A percentile compares a stretch with the other conserved stretches of the same genome.
These are phyloP conservation scores for Morpho achilles DNA, from an alignment of 2,888 invertebrate species.

Conservation along the genomic window DNA sequence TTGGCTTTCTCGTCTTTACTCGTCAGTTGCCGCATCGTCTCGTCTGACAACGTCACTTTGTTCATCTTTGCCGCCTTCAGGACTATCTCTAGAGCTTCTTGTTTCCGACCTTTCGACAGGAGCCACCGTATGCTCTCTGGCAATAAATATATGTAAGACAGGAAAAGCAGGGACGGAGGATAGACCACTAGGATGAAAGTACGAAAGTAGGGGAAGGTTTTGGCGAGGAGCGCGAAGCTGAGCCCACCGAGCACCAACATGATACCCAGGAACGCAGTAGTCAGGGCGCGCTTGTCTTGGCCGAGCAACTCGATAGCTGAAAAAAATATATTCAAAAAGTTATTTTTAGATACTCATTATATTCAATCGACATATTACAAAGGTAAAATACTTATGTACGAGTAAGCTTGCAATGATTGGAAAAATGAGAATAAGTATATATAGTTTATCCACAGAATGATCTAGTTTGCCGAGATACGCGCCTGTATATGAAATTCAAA, in stretches of 20 bases:
- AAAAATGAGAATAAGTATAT: no score
- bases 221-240: constrained; percentile 83
- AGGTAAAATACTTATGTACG: no score
- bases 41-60: constrained; percentile 64
- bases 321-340: constrained; percentile 29
- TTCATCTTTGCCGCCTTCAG: constrained; percentile 82
- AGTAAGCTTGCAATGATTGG: no score
- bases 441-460: no score
- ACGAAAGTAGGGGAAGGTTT: constrained; percentile 85
- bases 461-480: no score
- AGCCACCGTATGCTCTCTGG: constrained; percentile 90
- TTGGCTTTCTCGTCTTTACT: constrained; percentile 53
- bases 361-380: no score
- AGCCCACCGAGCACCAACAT: constrained; percentile 85
- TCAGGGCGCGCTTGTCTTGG: constrained; percentile 51
- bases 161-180: constrained; percentile 83
- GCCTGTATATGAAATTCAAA: no score
- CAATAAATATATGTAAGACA: constrained; percentile 84
- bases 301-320: constrained; percentile 44
- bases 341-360: no score
- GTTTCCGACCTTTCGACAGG: constrained; percentile 82
- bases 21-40: constrained; percentile 59
- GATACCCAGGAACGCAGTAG: constrained; percentile 64
- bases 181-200: constrained; percentile 83
- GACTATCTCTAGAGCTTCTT: constrained; percentile 82